Conservation (phyloP, 1,140 invertebrate genomes). For the Rhopalosiphum padi region DNA sequence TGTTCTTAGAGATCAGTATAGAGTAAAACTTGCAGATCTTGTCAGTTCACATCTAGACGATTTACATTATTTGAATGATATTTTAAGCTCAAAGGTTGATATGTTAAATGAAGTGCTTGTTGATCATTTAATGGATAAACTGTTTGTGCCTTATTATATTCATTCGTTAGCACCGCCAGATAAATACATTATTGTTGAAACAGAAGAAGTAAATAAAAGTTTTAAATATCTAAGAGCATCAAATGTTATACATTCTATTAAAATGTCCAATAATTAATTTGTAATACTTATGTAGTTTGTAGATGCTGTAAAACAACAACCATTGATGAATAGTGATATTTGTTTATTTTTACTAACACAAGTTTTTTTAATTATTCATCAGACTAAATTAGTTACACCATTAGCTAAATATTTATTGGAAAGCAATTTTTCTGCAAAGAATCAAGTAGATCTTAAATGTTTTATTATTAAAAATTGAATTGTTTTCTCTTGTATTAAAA, state of each 20-base stretch:
- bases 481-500: background rate
- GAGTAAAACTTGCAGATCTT: slow-evolving; percentile 77
- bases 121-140: slow-evolving; percentile 91
- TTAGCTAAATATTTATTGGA: slow-evolving; percentile 89
- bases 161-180: slow-evolving; percentile 77
- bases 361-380: slow-evolving; percentile 94
- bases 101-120: slow-evolving; percentile 95
- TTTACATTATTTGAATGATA: slow-evolving; percentile 97
- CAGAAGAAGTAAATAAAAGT: slow-evolving; percentile 64
- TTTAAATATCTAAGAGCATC: background rate
- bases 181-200: slow-evolving; percentile 63
- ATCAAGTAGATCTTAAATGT: slow-evolving; percentile 66
- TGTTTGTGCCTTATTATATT: slow-evolving; percentile 94
- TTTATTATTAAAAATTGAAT: background rate
- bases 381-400: slow-evolving; percentile 85
- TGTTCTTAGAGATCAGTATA: slow-evolving; percentile 61
- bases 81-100: slow-evolving; percentile 89
- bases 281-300: slow-evolving; percentile 66
- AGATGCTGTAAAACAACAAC: slow-evolving; percentile 55
- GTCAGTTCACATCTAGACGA: slow-evolving; percentile 98
- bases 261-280: slow-evolving; percentile 62
- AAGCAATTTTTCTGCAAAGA: slow-evolving; percentile 67
- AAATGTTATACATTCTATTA: background rate
- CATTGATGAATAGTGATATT: slow-evolving; percentile 63
- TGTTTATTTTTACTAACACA: slow-evolving; percentile 91